A percentile compares a stretch with the other conserved stretches of the same genome.
phyloP scores from a whole-genome alignment of 2,797 vertebrate species.

The Ficedula albicollis region DNA sequence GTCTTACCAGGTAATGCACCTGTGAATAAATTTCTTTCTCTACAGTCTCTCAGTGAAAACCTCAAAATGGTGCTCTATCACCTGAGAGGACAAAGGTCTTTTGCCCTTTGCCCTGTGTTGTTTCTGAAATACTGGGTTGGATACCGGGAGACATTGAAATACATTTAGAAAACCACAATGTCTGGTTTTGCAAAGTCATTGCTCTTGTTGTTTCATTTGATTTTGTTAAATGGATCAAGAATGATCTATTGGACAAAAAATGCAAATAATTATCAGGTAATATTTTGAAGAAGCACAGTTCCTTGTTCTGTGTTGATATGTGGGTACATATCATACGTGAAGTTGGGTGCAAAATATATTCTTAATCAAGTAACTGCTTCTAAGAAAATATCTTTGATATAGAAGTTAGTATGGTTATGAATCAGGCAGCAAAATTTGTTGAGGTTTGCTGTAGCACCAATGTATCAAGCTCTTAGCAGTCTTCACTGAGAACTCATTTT shows the following conservation, averaged over 20 bases:
- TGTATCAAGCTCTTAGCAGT: neutral
- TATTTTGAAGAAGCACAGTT: neutral
- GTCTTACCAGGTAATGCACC: neutral
- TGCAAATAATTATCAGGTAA: neutral
- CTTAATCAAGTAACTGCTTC: neutral
- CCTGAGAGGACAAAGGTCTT: neutral
- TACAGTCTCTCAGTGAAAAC: neutral
- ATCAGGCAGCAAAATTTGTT: neutral
- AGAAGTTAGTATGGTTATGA: neutral
- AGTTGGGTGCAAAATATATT: neutral
- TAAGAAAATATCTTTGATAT: neutral
- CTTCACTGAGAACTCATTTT: neutral
- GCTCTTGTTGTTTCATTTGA: neutral
- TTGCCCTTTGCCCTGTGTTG: neutral
- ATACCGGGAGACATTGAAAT: neutral
- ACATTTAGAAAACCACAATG: neutral
- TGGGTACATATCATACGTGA: neutral
- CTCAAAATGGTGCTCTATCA: neutral
- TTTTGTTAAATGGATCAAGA: neutral
- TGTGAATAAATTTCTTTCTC: neutral
- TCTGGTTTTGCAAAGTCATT: neutral
- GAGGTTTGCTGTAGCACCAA: neutral
- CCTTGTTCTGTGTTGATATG: neutral
- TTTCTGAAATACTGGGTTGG: neutral
- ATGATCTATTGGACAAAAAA: neutral